Evolutionary conservation across 2,113 vertebrate species (phyloP), one percentile per base, ranked within the genome.

Genomic region (Thunnus thynnus): DNA sequence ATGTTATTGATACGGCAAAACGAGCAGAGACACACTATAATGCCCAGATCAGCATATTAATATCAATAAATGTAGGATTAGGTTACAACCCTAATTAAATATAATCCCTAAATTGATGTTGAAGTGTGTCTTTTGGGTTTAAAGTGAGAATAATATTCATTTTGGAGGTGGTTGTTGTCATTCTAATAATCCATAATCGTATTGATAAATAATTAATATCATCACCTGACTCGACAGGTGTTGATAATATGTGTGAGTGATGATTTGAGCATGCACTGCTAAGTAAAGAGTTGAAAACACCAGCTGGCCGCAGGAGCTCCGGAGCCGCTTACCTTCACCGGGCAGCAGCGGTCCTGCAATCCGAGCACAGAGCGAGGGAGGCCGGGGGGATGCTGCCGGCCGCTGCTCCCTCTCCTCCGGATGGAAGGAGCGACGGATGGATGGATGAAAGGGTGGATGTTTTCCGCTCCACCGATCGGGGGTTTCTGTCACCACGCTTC

Each of bases 271-370:
- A 2, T 0, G 12, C 63, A 12, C 22, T 5, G 18, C 57, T 30
- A 0, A 7, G 14, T 1, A 14, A 20, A 4, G 2, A 27, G 30
- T n/a, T 11, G 27, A 60, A 55, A 7, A 18, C 27, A 48, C 13
- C 71, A 50, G 76, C 63, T 1, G 11, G 80, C 32, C 47, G 66
- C 54, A 13, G 4, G 74, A 74, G 82, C 82, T 88, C 83, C 76
- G 88, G 73, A 85, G 78, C 72, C 54, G 57, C 95, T 94, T 95
- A 95, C 95, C 95, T 93, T 92, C 92, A 88, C 83, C 92, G 91
- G 91, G 89, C 82, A 89, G 89, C 91, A 55, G 91, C 85, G 89
- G 47, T 77, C 18, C 88, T 76, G 58, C 72, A 69, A 65, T 76
- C 88, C 91, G 89, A 85, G 81, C 86, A 30, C 88, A 65, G 91